Percentiles rank a stretch among this genome's conserved stretches.
phyloP scores from a whole-genome alignment of 2,888 invertebrate genomes.

The Eupithecia insigniata region DNA sequence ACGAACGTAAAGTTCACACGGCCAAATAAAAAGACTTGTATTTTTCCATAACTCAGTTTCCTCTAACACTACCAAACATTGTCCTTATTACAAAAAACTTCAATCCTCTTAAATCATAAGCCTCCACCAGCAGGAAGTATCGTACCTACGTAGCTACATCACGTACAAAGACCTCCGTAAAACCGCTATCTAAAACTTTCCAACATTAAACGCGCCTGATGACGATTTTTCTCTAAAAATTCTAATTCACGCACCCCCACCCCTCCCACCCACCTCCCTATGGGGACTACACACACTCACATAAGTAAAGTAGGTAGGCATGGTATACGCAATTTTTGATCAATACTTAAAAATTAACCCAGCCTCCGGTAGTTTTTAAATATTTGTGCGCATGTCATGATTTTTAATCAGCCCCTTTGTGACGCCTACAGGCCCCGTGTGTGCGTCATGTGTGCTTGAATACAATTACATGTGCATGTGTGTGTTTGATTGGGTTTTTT shows the following conservation, averaged over 20 bases:
- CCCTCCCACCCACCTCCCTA: slow-evolving; percentile 42
- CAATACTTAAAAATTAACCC: slow-evolving; percentile 85
- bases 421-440: slow-evolving; percentile 62
- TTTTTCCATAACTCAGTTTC: not conserved
- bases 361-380: slow-evolving; percentile 83
- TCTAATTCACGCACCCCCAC: slow-evolving; percentile 76
- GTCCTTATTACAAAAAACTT: not conserved
- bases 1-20: not conserved
- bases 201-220: slow-evolving; percentile 58
- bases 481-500: slow-evolving; percentile 50
- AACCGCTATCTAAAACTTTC: slow-evolving; percentile 31
- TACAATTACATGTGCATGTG: slow-evolving; percentile 46
- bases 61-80: not conserved
- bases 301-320: slow-evolving; percentile 32
- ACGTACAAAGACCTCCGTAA: not conserved
- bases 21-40: not conserved
- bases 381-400: slow-evolving; percentile 84
- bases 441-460: slow-evolving; percentile 43
- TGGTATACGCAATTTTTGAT: slow-evolving; percentile 82
- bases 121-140: not conserved
- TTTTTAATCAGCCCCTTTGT: slow-evolving; percentile 81
- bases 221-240: slow-evolving; percentile 76
- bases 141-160: not conserved
- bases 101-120: not conserved
- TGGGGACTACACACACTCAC: slow-evolving; percentile 15